phyloP scores from a whole-genome alignment of 2,888 invertebrate genomes.

The Lasioglossum lativentre region DNA sequence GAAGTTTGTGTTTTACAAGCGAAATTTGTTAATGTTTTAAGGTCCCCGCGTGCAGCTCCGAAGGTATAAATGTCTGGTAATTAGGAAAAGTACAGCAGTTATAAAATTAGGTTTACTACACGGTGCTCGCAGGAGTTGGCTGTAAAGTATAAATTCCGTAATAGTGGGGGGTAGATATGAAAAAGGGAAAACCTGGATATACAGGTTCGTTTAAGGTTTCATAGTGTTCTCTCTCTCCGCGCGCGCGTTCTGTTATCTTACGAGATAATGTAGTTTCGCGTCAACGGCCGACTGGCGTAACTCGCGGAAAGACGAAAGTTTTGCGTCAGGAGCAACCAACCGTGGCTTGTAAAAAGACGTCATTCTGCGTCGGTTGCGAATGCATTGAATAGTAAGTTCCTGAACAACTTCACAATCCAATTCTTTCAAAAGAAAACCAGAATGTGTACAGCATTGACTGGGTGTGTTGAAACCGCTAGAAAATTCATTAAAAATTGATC shows the following conservation, averaged over 20 bases:
- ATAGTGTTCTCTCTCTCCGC: not conserved
- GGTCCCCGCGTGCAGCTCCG: not conserved
- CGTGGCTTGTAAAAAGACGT: not conserved
- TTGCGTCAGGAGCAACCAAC: not conserved
- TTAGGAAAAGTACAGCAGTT: not conserved
- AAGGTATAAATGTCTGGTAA: not conserved
- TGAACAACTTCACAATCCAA: not conserved
- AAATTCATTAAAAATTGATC: not conserved
- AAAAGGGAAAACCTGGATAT: not conserved
- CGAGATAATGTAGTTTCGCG: not conserved
- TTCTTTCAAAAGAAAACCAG: not conserved
- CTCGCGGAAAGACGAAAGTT: slow-evolving; percentile 11
- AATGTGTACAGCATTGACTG: not conserved
- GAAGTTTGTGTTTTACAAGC: not conserved
- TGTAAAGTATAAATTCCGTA: not conserved
- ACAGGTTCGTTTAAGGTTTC: not conserved
- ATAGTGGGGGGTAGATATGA: not conserved
- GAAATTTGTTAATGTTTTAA: not conserved
- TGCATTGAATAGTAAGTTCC: not conserved
- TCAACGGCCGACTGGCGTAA: not conserved
- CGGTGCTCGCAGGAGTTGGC: not conserved
- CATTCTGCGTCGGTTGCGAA: not conserved
- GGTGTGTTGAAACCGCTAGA: not conserved
- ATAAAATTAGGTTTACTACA: not conserved
- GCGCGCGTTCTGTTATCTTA: not conserved